Base-by-base conservation (phyloP, 2,797 vertebrate species). In the Podarcis siculus region DNA sequence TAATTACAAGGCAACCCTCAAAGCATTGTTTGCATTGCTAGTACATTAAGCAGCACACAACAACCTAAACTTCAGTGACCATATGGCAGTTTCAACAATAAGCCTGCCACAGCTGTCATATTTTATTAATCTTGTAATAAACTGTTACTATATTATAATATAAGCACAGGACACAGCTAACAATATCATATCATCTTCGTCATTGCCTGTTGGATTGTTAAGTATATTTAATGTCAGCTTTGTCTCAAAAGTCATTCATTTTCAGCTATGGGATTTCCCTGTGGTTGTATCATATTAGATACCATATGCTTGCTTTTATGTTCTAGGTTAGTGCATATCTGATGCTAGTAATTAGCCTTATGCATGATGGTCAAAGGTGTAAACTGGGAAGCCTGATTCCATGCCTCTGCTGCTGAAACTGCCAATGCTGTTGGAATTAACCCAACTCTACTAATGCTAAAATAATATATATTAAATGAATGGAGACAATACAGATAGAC, bases 51-150 rank as follows among this genome's bases (percentile, higher is more conserved):
- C 93, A 89, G 64, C 45, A 80, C 30, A 89, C 58, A 10, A 49
- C 64, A 66, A 55, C 73, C 73, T 83, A 89, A 92, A 91, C 89
- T 85, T 81, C 82, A 90, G 79, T 73, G 86, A 94, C 71, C 79
- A 87, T 84, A 83, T 58, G 78, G 77, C 87, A 91, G 87, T 93
- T 94, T 79, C 67, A 92, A 76, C 93, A 93, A 35, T 45, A 90
- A 77, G 45, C 83, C 37, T 85, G 76, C 5, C 72, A 92, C 61
- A 83, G 69, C 89, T 93, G 89, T 85, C 89, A 45, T 82, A 93
- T 81, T 94, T 92, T 92, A 92, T 92, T 94, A 92, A 86, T 92
- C 67, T 61, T 88, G 66, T 64, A 83, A 93, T 87, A 85, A 92
- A 93, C 73, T 89, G 88, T 83, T 0, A 0, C 45, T 87, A 42